Base-by-base conservation (phyloP, 2,113 vertebrate genomes). In the Todiramphus chloris region DNA sequence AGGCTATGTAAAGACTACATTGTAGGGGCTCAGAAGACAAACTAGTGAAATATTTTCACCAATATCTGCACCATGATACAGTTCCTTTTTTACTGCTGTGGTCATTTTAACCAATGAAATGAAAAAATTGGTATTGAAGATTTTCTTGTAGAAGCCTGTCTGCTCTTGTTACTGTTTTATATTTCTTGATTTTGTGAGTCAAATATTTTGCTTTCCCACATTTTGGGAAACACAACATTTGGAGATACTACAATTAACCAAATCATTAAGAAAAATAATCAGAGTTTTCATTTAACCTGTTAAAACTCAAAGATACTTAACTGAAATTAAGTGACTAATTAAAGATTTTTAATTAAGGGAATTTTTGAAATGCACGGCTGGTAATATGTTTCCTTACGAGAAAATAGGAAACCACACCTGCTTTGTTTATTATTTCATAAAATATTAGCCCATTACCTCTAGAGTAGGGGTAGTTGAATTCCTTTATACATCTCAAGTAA, bases 391-490 rank as follows among this genome's bases (percentile, higher is more conserved):
- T 89, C 33, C 27, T 83, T 67, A 85, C 25, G 74, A 91, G 89
- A 80, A 80, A 67, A 95, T 16, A 77, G 14, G 11, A 87, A 73
- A 72, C 86, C 27, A 35, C 51, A 85, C 12, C 37, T 56, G 51
- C 16, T 88, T 83, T 91, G 31, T 55, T 93, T 39, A 62, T 51
- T n/a, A 44, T 92, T 92, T 93, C 53, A 82, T 68, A 72, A 62
- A 93, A 64, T 79, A 90, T 46, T 83, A 58, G 69, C 53, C 56
- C 15, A 78, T 30, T 62, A 13, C 50, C 15, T 75, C 30, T 86
- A 69, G 91, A 87, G n/a, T 17, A 90, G 55, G 87, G 74, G 93
- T 3, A 77, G 90, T 94, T 96, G 94, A 97, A 85, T 76, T 31
- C 83, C 41, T 70, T 53, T 68, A 95, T 80, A 90, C 70, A 78